Conservation (phyloP, 2,888 invertebrate species). For the Mantis religiosa region DNA sequence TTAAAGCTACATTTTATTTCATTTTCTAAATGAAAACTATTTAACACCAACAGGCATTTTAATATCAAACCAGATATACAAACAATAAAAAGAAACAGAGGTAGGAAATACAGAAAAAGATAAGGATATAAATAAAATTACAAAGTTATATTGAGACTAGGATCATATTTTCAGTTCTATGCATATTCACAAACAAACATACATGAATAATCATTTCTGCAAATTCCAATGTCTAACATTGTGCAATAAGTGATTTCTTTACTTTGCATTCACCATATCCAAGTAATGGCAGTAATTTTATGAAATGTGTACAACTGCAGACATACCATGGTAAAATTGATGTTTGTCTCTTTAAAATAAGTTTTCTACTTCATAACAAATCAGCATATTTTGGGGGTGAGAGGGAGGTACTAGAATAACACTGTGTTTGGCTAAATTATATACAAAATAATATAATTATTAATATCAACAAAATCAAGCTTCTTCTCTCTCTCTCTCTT, state of each 20-base stretch:
- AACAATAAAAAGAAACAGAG: not conserved
- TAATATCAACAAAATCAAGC: conserved; percentile 12
- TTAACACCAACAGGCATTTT: not conserved
- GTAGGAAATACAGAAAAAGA: not conserved
- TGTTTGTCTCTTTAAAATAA: not conserved
- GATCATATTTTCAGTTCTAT: not conserved
- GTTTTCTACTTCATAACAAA: not conserved
- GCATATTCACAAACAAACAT: not conserved
- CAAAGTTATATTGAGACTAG: not conserved
- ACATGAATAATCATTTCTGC: not conserved
- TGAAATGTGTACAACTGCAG: conserved; percentile 14
- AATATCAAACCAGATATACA: not conserved
- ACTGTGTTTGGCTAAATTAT: conserved; percentile 13
- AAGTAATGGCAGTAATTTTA: not conserved
- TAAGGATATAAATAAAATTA: not conserved
- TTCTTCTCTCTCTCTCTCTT: conserved; percentile 16
- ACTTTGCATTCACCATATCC: not conserved
- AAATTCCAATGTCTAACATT: not conserved
- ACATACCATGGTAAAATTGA: not conserved
- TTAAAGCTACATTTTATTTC: not conserved
- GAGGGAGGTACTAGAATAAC: not conserved
- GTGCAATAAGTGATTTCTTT: not conserved
- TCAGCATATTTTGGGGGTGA: not conserved
- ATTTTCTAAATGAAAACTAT: not conserved
- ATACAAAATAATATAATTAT: conserved; percentile 20